phyloP scores from a whole-genome alignment of 2,797 vertebrate genomes.

The Tamandua tetradactyla region DNA sequence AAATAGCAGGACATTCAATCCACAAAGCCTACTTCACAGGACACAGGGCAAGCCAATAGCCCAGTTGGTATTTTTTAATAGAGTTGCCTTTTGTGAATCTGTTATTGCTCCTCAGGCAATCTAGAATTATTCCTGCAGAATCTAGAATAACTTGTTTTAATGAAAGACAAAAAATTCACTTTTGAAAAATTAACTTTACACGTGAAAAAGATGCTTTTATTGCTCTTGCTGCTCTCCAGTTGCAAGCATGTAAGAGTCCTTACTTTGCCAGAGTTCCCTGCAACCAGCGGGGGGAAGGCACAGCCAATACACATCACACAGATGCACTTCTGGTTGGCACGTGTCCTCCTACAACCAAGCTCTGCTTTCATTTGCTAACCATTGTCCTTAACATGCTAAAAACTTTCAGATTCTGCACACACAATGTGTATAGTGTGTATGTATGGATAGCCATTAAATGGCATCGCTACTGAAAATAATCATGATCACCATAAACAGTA shows the following conservation, averaged over 20 bases:
- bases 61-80: slow-evolving; percentile 37
- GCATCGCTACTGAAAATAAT: neutral
- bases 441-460: neutral
- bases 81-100: slow-evolving; percentile 43
- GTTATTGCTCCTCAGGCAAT: slow-evolving; percentile 39
- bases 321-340: neutral
- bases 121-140: neutral
- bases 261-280: neutral
- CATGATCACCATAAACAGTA: neutral
- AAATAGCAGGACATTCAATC: slow-evolving; percentile 56
- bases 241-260: neutral
- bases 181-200: neutral
- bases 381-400: neutral
- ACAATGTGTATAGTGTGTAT: neutral
- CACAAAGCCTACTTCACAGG: slow-evolving; percentile 22
- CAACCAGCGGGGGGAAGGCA: neutral
- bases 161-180: neutral
- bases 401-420: neutral
- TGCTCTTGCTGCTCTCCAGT: neutral
- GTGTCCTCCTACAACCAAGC: neutral
- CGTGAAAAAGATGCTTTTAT: neutral
- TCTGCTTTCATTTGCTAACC: neutral
- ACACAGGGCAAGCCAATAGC: slow-evolving; percentile 37
- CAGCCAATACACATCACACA: neutral
- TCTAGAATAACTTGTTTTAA: neutral